Percentiles rank a stretch among this genome's conserved stretches.
These are phyloP conservation scores for Hassar affinis DNA, from an alignment of 2,113 vertebrate species.

Conservation along the genomic window DNA sequence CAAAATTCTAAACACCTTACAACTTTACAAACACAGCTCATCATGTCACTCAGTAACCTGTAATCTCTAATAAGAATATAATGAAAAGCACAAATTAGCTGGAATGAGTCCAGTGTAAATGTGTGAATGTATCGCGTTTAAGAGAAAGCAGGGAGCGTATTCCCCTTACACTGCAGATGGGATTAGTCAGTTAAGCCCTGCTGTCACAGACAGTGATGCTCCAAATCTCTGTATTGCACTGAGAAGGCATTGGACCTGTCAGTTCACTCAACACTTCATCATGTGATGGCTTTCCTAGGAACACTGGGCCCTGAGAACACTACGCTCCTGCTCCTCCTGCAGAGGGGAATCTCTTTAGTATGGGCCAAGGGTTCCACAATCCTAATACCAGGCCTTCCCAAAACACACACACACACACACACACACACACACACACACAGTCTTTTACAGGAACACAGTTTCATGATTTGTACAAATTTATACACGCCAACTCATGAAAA, in stretches of 20 bases:
- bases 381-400: slow-evolving; percentile 22
- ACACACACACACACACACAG: slow-evolving; percentile 11
- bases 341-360: slow-evolving; percentile 38
- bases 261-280: slow-evolving; percentile 67
- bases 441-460: background rate
- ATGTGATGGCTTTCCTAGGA: slow-evolving; percentile 42
- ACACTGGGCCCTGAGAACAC: slow-evolving; percentile 45
- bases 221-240: slow-evolving; percentile 75
- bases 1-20: too few relatives aligned
- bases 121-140: slow-evolving; percentile 63
- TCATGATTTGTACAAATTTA: too few relatives aligned
- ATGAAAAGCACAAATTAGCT: too few relatives aligned
- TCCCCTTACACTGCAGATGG: slow-evolving; percentile 69
- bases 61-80: too few relatives aligned
- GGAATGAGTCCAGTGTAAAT: slow-evolving; percentile 36
- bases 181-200: slow-evolving; percentile 84
- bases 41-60: too few relatives aligned
- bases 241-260: slow-evolving; percentile 77
- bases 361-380: slow-evolving; percentile 33
- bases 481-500: background rate
- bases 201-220: slow-evolving; percentile 84
- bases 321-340: slow-evolving; percentile 23
- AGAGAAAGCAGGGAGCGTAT: slow-evolving; percentile 80
- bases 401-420: slow-evolving; percentile 25
- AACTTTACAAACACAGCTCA: too few relatives aligned